A percentile compares a stretch with the other conserved stretches of the same genome.
Evolutionary conservation across 2,888 invertebrate species (phyloP).

Genomic region (Philereme transversata): DNA sequence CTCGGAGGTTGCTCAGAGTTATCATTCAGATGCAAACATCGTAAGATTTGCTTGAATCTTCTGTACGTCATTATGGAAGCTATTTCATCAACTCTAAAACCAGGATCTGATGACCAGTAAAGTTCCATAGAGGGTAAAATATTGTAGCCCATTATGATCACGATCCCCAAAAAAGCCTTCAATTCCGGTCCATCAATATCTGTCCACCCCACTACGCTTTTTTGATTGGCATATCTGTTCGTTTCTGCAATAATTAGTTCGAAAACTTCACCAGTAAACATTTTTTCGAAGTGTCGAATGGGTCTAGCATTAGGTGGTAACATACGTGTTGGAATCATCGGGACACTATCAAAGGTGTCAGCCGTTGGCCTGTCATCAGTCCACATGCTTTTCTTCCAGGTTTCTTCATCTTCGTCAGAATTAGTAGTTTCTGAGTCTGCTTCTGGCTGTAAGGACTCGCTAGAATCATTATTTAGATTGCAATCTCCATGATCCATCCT

Average conservation of each 20-base stretch:
- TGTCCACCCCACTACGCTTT: constrained; percentile 8
- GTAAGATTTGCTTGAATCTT: constrained; percentile 35
- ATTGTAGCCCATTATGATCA: constrained; percentile 32
- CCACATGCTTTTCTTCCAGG: too few species aligned
- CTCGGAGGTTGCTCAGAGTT: constrained; percentile 27
- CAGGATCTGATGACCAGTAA: constrained; percentile 37
- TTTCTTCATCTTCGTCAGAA: too few species aligned
- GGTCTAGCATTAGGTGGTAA: too few species aligned
- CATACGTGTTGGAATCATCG: too few species aligned
- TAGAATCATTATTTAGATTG: too few species aligned
- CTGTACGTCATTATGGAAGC: constrained; percentile 27
- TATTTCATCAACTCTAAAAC: constrained; percentile 31
- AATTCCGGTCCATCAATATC: constrained; percentile 29
- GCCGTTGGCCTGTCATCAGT: too few species aligned
- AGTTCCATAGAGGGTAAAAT: constrained; percentile 33
- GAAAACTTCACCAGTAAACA: background rate
- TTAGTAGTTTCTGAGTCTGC: too few species aligned
- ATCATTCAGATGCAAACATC: constrained; percentile 37
- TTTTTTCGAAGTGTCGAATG: too few species aligned
- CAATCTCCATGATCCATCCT: too few species aligned
- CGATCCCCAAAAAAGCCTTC: constrained; percentile 12
- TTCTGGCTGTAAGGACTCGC: too few species aligned
- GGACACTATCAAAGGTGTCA: too few species aligned
- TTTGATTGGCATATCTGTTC: constrained; percentile 10
- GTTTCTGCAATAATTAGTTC: constrained; percentile 4